A percentile compares a stretch with the other conserved stretches of the same genome.
These are phyloP conservation scores for Babylonia areolata DNA, from an alignment of 1,140 invertebrate species.

Conservation along the genomic window DNA sequence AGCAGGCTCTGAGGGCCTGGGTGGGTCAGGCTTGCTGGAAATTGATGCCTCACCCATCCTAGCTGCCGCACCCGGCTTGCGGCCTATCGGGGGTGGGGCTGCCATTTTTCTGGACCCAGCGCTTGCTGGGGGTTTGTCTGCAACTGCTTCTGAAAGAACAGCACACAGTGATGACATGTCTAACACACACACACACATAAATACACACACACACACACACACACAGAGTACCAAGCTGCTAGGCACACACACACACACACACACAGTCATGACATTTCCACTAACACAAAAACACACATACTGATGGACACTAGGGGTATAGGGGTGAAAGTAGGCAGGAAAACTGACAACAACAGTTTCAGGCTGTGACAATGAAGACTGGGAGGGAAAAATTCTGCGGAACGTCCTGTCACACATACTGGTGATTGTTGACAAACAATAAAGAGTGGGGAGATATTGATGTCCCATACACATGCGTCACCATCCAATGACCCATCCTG, in stretches of 20 bases:
- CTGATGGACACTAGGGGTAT: neutral
- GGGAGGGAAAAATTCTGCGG: no score
- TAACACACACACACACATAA: no score
- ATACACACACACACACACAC: no score
- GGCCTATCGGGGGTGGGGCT: constrained; percentile 72
- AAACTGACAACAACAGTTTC: neutral
- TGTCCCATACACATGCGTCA: neutral
- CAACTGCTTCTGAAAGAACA: constrained; percentile 37
- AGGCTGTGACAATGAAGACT: neutral
- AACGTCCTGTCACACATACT: no score
- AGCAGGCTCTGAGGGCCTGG: constrained; percentile 49
- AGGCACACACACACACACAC: no score
- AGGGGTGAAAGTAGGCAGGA: neutral
- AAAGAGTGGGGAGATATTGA: no score
- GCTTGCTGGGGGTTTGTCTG: constrained; percentile 60
- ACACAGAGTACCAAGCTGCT: no score
- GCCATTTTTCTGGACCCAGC: constrained; percentile 69
- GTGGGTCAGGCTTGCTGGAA: constrained; percentile 48
- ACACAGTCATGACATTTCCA: neutral
- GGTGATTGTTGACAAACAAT: no score
- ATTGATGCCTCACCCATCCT: constrained; percentile 1
- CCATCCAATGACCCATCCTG: neutral
- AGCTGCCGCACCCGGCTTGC: constrained; percentile 54
- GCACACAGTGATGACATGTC: neutral
- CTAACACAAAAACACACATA: neutral